These are phyloP conservation scores for Microtus montanus DNA, from an alignment of 2,113 vertebrate species.

Conservation along the genomic window DNA sequence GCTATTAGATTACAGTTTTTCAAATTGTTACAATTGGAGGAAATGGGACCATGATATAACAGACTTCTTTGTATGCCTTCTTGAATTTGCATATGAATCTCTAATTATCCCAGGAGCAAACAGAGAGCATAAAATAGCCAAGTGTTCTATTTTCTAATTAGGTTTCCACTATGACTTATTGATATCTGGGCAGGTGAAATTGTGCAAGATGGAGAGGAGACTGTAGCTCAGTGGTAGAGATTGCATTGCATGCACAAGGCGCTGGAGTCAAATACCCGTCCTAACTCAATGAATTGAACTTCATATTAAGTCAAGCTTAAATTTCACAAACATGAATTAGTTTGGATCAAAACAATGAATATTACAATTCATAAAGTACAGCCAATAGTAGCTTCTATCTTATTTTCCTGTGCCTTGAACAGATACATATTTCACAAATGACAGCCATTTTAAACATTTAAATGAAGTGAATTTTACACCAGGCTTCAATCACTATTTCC, in stretches of 20 bases:
- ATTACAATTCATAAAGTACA: background rate
- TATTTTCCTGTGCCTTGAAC: background rate
- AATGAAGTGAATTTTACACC: conserved; percentile 7
- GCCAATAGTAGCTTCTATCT: background rate
- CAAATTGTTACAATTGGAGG: background rate
- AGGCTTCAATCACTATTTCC: background rate
- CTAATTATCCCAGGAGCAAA: background rate
- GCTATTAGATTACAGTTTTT: background rate
- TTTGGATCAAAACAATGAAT: background rate
- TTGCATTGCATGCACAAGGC: background rate
- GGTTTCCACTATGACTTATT: background rate
- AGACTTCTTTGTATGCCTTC: background rate
- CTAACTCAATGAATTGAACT: background rate
- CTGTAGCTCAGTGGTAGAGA: background rate
- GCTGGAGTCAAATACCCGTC: background rate
- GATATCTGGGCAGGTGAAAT: background rate
- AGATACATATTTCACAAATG: background rate
- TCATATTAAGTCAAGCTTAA: background rate
- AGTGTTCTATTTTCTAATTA: background rate
- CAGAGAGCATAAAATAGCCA: background rate
- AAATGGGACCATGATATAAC: background rate
- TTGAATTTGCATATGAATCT: background rate
- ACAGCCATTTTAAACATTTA: background rate
- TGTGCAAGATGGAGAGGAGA: background rate
- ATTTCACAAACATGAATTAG: background rate